Percentiles rank a stretch among this genome's conserved stretches.
Conservation (phyloP, 2,888 invertebrate genomes). For the Scaeva pyrastri region DNA sequence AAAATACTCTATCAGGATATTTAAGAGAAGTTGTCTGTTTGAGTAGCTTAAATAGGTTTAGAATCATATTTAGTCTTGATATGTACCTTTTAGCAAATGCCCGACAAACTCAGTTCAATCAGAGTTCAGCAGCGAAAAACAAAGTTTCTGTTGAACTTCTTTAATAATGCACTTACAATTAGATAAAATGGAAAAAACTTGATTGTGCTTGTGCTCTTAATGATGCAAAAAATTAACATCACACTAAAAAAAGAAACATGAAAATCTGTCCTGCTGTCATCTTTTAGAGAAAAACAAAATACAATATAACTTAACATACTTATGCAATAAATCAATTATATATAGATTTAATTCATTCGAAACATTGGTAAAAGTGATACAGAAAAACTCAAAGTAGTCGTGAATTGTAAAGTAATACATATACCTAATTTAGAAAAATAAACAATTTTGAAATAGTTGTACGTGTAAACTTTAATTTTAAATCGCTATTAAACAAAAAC, state of each 20-base stretch:
- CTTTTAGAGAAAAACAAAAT: conserved; percentile 34
- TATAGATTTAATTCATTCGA: conserved; percentile 49
- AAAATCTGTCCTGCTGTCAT: conserved; percentile 26
- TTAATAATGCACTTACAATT: too few relatives aligned
- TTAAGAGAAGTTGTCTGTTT: too few relatives aligned
- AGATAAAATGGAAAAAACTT: neutral
- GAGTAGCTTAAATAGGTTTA: too few relatives aligned
- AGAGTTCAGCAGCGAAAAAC: neutral
- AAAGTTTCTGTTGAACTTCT: neutral
- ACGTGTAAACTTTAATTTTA: conserved; percentile 37
- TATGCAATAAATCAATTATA: conserved; percentile 53
- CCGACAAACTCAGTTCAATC: neutral
- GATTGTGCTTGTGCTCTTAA: neutral
- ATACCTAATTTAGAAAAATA: conserved; percentile 14
- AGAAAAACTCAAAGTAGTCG: conserved; percentile 59
- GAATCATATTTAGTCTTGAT: neutral
- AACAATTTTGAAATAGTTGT: conserved; percentile 19
- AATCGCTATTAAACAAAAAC: conserved; percentile 16
- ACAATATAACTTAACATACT: conserved; percentile 43
- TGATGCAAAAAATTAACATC: neutral
- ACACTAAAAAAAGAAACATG: neutral
- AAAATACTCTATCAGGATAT: too few relatives aligned
- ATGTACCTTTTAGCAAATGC: neutral
- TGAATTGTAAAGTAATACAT: conserved; percentile 35
- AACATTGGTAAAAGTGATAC: conserved; percentile 55